phyloP scores from a whole-genome alignment of 2,888 invertebrate species.

The Nineta flava region DNA sequence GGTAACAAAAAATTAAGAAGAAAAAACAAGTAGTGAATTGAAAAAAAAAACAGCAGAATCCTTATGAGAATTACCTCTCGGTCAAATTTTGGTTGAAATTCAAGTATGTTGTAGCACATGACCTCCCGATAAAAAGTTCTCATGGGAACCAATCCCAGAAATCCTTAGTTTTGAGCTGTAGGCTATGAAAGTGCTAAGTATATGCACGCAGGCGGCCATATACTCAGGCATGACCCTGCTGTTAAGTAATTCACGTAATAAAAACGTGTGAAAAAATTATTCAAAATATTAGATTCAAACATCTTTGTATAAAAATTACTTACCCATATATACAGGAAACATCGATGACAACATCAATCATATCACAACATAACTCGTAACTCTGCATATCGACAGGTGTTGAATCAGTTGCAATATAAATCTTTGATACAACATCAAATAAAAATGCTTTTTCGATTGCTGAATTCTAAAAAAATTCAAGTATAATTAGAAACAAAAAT shows the following conservation, averaged over 20 bases:
- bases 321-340: conserved; percentile 97
- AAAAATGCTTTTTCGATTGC: conserved; percentile 98
- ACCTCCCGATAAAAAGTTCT: too few relatives aligned
- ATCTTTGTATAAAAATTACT: conserved; percentile 13
- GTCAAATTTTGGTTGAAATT: too few relatives aligned
- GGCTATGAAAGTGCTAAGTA: too few relatives aligned
- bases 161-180: too few relatives aligned
- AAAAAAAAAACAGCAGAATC: too few relatives aligned
- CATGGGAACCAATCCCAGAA: too few relatives aligned
- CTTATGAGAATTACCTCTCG: too few relatives aligned
- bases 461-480: conserved; percentile 62
- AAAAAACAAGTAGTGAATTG: too few relatives aligned
- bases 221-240: too few relatives aligned
- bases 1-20: too few relatives aligned
- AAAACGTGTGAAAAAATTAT: conserved; percentile 6
- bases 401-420: conserved; percentile 99
- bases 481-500: not conserved
- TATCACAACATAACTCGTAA: conserved; percentile 99
- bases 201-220: too few relatives aligned
- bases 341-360: conserved; percentile 99
- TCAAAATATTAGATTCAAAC: conserved; percentile 2
- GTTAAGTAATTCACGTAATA: not conserved
- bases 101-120: too few relatives aligned
- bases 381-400: conserved; percentile 99
- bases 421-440: conserved; percentile 98